Conservation (phyloP, 2,888 invertebrate species). For the Ochropacha duplaris region DNA sequence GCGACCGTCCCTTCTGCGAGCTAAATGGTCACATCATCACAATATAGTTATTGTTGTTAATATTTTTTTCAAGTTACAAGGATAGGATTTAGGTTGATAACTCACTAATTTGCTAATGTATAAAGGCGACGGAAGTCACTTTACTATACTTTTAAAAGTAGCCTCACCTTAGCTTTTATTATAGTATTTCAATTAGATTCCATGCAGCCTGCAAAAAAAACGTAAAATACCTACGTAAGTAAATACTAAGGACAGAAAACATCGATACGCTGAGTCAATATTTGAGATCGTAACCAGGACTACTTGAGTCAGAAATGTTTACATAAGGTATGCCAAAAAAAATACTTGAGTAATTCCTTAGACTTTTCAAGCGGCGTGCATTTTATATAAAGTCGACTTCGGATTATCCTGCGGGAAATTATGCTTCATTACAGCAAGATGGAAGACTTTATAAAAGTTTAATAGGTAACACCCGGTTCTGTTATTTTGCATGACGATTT, state of each 20-base stretch:
- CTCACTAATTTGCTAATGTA: too few species aligned
- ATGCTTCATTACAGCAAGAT: neutral
- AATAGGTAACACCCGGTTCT: neutral
- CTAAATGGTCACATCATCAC: too few species aligned
- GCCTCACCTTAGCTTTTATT: too few species aligned
- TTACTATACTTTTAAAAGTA: too few species aligned
- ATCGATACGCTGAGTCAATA: neutral
- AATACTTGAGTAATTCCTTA: neutral
- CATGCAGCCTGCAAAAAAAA: too few species aligned
- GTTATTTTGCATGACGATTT: neutral
- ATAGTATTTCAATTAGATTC: too few species aligned
- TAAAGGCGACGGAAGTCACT: too few species aligned
- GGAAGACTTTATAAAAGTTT: neutral
- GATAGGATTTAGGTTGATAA: too few species aligned
- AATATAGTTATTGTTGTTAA: too few species aligned
- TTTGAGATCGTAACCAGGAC: neutral
- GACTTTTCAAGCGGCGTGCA: neutral
- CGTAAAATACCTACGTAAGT: too few species aligned
- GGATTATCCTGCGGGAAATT: conserved; percentile 1
- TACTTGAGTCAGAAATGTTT: neutral
- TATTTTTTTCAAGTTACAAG: too few species aligned
- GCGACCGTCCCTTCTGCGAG: too few species aligned
- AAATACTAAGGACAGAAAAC: neutral
- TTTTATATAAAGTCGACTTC: neutral
- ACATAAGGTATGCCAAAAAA: neutral